Conservation (phyloP, 2,113 vertebrate species). For the Egretta garzetta region DNA sequence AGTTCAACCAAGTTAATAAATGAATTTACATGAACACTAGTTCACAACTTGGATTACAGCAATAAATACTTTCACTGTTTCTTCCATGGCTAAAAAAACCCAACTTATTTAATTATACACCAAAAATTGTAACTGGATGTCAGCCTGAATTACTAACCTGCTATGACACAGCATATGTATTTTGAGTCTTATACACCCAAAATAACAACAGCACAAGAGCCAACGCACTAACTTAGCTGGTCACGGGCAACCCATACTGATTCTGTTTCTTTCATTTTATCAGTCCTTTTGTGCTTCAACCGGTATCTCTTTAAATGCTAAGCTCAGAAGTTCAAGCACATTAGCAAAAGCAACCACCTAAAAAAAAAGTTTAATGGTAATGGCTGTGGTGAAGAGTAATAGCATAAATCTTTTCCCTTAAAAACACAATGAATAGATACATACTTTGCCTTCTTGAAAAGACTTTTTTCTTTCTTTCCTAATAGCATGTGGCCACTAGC, state of each 20-base stretch:
- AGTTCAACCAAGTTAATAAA: background rate
- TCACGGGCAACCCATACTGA: background rate
- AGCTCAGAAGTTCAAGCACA: background rate
- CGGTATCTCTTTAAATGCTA: background rate
- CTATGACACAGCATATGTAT: background rate
- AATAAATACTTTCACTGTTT: background rate
- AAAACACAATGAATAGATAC: background rate
- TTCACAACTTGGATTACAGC: background rate
- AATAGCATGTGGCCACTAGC: background rate
- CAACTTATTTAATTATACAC: background rate
- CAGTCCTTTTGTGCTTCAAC: accelerated
- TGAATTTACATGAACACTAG: background rate
- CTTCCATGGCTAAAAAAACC: background rate
- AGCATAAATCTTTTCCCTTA: background rate
- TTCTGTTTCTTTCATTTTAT: background rate
- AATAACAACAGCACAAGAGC: background rate
- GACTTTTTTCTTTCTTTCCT: background rate
- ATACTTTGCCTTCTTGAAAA: background rate
- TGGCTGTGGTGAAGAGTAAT: background rate
- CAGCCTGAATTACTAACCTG: background rate
- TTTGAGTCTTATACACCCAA: background rate
- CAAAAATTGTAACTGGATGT: background rate
- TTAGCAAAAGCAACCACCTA: background rate
- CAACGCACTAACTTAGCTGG: background rate
- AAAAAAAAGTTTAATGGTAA: background rate